A percentile compares a stretch with the other conserved stretches of the same genome.
phyloP scores from a whole-genome alignment of 2,797 vertebrate genomes.

The Selene dorsalis region DNA sequence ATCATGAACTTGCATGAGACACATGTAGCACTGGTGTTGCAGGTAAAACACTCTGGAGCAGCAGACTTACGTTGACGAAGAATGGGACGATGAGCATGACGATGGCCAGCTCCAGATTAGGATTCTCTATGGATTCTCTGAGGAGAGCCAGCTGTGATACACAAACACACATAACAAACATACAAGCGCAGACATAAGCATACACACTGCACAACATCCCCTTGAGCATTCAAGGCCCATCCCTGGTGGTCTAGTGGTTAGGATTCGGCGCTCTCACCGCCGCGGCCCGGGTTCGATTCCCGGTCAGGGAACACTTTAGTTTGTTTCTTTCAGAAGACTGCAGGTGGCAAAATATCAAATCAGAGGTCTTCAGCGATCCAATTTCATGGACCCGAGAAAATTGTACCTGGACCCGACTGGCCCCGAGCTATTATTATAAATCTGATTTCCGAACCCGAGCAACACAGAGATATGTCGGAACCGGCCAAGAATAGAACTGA shows the following conservation, averaged over 20 bases:
- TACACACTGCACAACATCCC: no score
- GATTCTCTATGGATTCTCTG: conserved; percentile 91
- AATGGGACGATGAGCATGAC: conserved; percentile 99
- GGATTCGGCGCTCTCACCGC: conserved; percentile 83
- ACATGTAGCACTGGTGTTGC: not conserved
- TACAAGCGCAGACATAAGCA: conserved; percentile 21
- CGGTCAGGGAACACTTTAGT: conserved; percentile 73
- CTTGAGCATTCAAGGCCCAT: no score
- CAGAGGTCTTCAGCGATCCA: no score
- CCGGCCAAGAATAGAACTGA: no score
- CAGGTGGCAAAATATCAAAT: no score
- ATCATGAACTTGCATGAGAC: not conserved
- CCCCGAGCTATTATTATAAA: no score
- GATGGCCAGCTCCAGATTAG: conserved; percentile 94
- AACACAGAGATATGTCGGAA: no score
- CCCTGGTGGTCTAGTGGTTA: conserved; percentile 84
- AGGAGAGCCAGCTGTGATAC: conserved; percentile 89
- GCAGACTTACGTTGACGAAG: conserved; percentile 95
- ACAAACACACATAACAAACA: conserved; percentile 44
- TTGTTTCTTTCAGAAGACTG: not conserved
- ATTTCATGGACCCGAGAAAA: no score
- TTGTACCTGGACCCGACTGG: no score
- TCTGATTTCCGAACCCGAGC: no score
- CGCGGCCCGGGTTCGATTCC: conserved; percentile 83
- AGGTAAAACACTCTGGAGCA: conserved; percentile 1